Percentiles rank a stretch among this genome's conserved stretches.
Conservation (phyloP, 2,888 invertebrate species). For the Chironomus tentans region DNA sequence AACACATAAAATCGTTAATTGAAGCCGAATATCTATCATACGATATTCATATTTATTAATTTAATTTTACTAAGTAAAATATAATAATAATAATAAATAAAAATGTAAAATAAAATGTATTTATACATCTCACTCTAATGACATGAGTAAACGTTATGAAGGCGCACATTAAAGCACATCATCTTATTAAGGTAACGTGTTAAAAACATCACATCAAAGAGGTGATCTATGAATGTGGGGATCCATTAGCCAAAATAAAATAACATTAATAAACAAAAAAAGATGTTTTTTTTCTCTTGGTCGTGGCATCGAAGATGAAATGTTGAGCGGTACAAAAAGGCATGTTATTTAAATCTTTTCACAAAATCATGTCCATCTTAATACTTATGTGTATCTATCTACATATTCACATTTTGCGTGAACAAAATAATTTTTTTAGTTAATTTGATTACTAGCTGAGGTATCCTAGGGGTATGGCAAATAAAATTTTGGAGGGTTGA, state of each 20-base stretch:
- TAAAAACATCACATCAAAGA: constrained; percentile 23
- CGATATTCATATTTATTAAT: neutral
- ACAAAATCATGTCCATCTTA: neutral
- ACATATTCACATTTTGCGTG: neutral
- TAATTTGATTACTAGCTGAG: too few species aligned
- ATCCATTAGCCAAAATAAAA: constrained; percentile 23
- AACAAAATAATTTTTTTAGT: neutral
- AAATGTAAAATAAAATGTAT: too few species aligned
- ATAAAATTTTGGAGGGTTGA: too few species aligned
- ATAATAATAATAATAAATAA: too few species aligned
- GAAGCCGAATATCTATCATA: neutral
- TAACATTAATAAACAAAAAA: constrained; percentile 18
- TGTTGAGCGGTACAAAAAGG: neutral
- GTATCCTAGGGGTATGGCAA: too few species aligned
- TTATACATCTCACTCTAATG: neutral
- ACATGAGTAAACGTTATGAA: neutral
- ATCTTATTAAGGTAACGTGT: constrained; percentile 7
- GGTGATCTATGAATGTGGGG: neutral
- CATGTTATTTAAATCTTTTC: neutral
- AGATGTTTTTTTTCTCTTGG: neutral
- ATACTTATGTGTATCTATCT: neutral
- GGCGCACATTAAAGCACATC: neutral
- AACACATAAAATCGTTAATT: neutral
- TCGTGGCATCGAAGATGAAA: neutral
- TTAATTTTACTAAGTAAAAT: neutral